phyloP scores from a whole-genome alignment of 2,113 vertebrate genomes.

The Artemisiospiza belli region DNA sequence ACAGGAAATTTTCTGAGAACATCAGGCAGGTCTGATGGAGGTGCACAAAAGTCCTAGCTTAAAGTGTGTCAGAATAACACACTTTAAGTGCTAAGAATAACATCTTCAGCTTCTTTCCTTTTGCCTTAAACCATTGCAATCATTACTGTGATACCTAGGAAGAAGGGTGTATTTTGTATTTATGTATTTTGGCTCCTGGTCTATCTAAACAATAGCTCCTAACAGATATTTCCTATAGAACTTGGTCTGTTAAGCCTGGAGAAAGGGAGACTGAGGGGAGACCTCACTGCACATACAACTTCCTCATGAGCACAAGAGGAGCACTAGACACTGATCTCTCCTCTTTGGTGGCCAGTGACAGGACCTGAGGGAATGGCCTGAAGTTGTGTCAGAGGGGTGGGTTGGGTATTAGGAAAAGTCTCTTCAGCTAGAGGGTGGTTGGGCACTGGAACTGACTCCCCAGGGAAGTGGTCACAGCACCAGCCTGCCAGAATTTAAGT shows the following conservation, averaged over 20 bases:
- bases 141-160: background rate
- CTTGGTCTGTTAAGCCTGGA: background rate
- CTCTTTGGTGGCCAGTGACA: background rate
- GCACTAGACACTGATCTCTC: too few species aligned
- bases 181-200: background rate
- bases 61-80: background rate
- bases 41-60: background rate
- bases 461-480: background rate
- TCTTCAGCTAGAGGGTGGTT: background rate
- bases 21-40: background rate
- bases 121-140: background rate
- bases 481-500: background rate
- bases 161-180: background rate
- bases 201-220: background rate
- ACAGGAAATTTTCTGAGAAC: background rate
- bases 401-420: background rate
- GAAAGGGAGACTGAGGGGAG: background rate
- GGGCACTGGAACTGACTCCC: fast-evolving
- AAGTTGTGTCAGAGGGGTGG: background rate
- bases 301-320: background rate
- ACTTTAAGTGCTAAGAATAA: background rate
- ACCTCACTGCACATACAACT: background rate
- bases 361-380: background rate
- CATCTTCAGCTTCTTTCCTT: background rate
- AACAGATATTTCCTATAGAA: background rate